Evolutionary conservation across 2,888 invertebrate species (phyloP).

Genomic region (Latrodectus hesperus): DNA sequence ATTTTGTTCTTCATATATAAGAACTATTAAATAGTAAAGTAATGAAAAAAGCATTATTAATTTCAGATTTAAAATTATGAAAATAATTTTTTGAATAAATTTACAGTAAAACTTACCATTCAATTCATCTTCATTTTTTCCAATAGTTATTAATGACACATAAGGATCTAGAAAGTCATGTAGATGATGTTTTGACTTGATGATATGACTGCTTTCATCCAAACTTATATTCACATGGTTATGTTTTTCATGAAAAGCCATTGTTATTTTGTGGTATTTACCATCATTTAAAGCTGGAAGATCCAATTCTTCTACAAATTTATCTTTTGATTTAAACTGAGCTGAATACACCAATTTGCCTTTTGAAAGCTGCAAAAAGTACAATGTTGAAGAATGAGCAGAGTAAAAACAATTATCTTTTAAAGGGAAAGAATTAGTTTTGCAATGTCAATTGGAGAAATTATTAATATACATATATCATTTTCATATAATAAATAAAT

Average conservation of each 20-base stretch:
- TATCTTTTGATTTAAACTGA: constrained; percentile 80
- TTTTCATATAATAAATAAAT: no score
- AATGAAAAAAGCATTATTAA: not conserved
- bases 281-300: constrained; percentile 82
- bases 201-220: constrained; percentile 37
- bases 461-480: no score
- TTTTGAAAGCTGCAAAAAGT: constrained; percentile 78
- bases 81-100: not conserved
- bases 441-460: no score
- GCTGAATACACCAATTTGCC: constrained; percentile 88
- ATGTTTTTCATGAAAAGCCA: constrained; percentile 78
- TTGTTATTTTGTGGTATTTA: constrained; percentile 89
- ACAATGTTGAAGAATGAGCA: not conserved
- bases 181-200: constrained; percentile 78
- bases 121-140: constrained; percentile 7
- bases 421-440: no score
- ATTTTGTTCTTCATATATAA: no score
- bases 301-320: constrained; percentile 83
- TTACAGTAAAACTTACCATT: constrained; percentile 34
- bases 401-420: not conserved
- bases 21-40: no score
- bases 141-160: constrained; percentile 85
- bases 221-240: constrained; percentile 88
- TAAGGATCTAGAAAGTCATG: constrained; percentile 95
- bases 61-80: not conserved